phyloP scores from a whole-genome alignment of 2,888 invertebrate species.

The Ormyrus thymus region DNA sequence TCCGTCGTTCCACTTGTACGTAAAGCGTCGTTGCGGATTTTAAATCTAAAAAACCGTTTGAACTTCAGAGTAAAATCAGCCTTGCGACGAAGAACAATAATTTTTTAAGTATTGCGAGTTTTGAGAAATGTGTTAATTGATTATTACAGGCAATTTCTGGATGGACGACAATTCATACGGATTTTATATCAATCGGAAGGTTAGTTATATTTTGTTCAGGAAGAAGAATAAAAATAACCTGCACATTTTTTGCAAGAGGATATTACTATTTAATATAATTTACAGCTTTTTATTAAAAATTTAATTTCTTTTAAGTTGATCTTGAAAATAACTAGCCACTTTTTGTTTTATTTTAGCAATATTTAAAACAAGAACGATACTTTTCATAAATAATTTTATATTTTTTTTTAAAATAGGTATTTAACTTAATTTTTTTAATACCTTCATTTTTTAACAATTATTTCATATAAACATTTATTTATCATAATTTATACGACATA shows the following conservation, averaged over 20 bases:
- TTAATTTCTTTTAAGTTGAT: too few relatives aligned
- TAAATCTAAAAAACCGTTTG: conserved; percentile 50
- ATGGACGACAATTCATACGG: conserved; percentile 27
- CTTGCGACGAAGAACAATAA: neutral
- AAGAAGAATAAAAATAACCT: too few relatives aligned
- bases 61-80: neutral
- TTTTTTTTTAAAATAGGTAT: neutral
- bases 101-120: neutral
- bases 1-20: neutral
- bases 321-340: too few relatives aligned
- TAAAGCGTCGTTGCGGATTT: conserved; percentile 30
- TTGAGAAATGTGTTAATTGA: conserved; percentile 11
- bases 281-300: too few relatives aligned
- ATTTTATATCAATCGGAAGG: conserved; percentile 36
- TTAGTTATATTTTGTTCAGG: neutral
- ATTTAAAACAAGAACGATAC: too few relatives aligned
- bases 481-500: neutral
- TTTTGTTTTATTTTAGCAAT: too few relatives aligned
- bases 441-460: neutral
- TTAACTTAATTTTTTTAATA: neutral
- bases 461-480: neutral
- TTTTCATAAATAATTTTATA: neutral
- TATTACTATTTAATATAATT: too few relatives aligned
- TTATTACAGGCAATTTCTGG: neutral
- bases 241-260: too few relatives aligned